Percentiles rank a stretch among this genome's conserved stretches.
Evolutionary conservation across 2,113 vertebrate species (phyloP).

Genomic region (Chloroceryle aenea): DNA sequence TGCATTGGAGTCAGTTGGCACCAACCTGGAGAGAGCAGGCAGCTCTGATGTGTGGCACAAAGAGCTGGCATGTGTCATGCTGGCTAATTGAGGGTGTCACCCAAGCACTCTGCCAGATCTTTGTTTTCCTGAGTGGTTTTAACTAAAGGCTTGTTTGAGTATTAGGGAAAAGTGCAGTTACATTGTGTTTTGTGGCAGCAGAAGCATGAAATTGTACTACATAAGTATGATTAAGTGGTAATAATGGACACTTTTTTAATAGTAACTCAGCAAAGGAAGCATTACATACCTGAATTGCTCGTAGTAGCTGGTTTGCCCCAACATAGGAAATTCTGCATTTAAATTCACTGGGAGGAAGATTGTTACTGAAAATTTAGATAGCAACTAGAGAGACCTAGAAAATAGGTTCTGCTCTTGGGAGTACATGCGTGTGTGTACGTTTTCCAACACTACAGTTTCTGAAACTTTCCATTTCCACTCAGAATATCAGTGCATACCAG

Average conservation of each 20-base stretch:
- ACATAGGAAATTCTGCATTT: neutral
- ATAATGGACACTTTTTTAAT: neutral
- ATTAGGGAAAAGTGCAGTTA: neutral
- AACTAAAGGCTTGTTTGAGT: neutral
- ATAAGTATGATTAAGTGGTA: neutral
- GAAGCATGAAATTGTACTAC: neutral
- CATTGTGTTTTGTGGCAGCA: neutral
- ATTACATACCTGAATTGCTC: neutral
- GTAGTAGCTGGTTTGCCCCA: neutral
- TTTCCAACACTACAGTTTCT: neutral
- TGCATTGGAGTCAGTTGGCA: neutral
- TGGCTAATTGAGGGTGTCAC: neutral
- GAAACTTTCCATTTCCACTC: neutral
- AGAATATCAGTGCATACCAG: neutral
- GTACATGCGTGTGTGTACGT: neutral
- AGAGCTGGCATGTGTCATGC: neutral
- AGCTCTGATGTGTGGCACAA: neutral
- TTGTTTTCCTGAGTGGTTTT: neutral
- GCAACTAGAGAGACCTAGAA: neutral
- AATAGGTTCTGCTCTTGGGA: neutral
- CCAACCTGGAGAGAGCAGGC: neutral
- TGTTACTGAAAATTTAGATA: neutral
- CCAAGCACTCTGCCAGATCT: accelerated
- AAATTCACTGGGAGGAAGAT: neutral
- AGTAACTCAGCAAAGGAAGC: neutral